A percentile compares a stretch with the other conserved stretches of the same genome.
Conservation (phyloP, 2,797 vertebrate genomes). For the Peromyscus nudipes region DNA sequence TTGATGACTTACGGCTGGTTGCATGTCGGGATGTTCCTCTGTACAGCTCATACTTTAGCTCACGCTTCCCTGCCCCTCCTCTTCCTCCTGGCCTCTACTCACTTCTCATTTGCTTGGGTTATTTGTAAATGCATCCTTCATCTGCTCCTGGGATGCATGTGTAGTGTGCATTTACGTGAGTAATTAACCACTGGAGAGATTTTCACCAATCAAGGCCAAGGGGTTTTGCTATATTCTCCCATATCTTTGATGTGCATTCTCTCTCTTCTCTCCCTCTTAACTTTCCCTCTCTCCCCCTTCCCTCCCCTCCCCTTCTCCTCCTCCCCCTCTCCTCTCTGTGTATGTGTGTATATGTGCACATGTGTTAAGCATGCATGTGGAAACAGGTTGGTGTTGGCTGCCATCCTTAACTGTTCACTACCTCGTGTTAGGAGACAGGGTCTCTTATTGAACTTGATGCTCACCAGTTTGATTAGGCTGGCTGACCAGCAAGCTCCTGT, state of each 20-base stretch:
- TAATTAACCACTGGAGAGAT: background rate
- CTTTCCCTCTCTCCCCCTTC: accelerated
- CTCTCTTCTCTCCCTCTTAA: background rate
- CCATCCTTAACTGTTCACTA: background rate
- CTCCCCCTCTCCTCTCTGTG: background rate
- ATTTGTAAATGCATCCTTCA: background rate
- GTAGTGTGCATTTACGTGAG: background rate
- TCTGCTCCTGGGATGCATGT: background rate
- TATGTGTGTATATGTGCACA: background rate
- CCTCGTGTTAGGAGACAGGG: background rate
- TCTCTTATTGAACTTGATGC: background rate
- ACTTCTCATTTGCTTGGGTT: background rate
- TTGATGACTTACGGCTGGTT: background rate
- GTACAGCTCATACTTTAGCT: background rate
- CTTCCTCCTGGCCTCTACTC: background rate
- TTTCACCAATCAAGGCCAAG: background rate
- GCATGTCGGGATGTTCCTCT: background rate
- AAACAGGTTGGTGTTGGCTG: background rate
- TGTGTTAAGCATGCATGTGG: background rate
- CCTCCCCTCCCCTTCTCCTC: accelerated
- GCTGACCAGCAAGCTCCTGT: background rate
- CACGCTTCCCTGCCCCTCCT: background rate
- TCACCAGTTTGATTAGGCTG: background rate
- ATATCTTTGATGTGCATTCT: background rate
- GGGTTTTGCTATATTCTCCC: background rate